Conservation (phyloP, 2,113 vertebrate species). For the Acanthochromis polyacanthus region DNA sequence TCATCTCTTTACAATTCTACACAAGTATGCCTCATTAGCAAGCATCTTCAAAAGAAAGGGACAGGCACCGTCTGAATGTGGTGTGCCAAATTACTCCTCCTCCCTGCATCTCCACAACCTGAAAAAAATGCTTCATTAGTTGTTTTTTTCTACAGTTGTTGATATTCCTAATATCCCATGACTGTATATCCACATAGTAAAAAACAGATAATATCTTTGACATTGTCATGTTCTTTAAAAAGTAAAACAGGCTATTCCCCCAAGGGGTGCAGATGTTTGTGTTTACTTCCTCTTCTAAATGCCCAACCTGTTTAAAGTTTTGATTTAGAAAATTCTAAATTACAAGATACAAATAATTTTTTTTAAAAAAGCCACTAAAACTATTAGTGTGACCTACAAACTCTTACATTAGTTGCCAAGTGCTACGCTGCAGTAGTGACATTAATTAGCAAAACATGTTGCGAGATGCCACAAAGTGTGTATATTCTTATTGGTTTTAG, state of each 20-base stretch:
- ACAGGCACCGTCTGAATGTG: conserved; percentile 32
- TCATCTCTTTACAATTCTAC: conserved; percentile 50
- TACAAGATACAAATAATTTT: not conserved
- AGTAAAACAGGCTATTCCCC: conserved; percentile 29
- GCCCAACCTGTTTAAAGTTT: conserved; percentile 20
- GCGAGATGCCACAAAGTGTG: not conserved
- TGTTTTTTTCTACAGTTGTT: conserved; percentile 19
- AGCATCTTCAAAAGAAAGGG: conserved; percentile 55
- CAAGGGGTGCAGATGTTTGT: not conserved
- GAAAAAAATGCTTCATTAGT: conserved; percentile 17
- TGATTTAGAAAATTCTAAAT: not conserved
- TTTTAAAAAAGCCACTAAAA: not conserved
- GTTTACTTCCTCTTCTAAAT: conserved; percentile 27
- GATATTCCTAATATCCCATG: conserved; percentile 24
- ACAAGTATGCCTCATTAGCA: conserved; percentile 61
- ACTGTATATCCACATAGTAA: conserved; percentile 12
- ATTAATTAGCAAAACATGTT: not conserved
- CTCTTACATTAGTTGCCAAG: not conserved
- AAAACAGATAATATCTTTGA: conserved; percentile 24
- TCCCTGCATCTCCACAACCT: conserved; percentile 32
- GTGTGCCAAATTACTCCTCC: conserved; percentile 29
- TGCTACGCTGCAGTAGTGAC: not conserved
- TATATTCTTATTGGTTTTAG: conserved; percentile 11
- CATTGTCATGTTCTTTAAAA: conserved; percentile 21
- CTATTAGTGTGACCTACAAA: not conserved